Percentiles rank a stretch among this genome's conserved stretches.
These are phyloP conservation scores for Chaetodon trifasciatus DNA, from an alignment of 2,797 vertebrate species.

Conservation along the genomic window DNA sequence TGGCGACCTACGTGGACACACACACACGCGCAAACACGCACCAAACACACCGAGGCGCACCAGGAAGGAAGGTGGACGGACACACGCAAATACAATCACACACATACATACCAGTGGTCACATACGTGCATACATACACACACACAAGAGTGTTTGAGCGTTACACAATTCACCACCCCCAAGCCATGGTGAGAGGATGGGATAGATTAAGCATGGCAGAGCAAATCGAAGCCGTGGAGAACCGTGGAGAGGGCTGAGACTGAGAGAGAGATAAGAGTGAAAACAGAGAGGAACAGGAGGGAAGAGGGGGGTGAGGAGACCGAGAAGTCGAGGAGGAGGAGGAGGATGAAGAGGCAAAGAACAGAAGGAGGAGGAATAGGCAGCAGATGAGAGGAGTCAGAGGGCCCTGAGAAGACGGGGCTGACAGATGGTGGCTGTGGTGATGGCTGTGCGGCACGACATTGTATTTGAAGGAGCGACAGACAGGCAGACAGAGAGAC, in stretches of 20 bases:
- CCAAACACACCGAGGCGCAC: constrained; percentile 5
- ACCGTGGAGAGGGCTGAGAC: constrained; percentile 70
- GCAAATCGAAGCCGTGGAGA: constrained; percentile 78
- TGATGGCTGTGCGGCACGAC: constrained; percentile 79
- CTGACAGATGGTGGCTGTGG: constrained; percentile 84
- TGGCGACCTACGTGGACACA: constrained; percentile 91
- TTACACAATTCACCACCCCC: constrained; percentile 80
- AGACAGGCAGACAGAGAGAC: constrained; percentile 82
- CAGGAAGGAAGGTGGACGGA: not conserved
- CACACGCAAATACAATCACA: constrained; percentile 40
- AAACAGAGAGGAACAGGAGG: constrained; percentile 34
- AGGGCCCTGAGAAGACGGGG: constrained; percentile 73
- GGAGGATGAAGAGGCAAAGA: constrained; percentile 70
- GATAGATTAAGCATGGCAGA: constrained; percentile 81
- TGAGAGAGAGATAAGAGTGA: constrained; percentile 64
- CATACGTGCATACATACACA: constrained; percentile 73
- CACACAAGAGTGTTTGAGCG: constrained; percentile 77
- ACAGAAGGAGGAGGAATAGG: constrained; percentile 67
- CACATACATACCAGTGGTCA: constrained; percentile 74
- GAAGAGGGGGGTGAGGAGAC: constrained; percentile 37
- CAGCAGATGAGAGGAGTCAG: constrained; percentile 77
- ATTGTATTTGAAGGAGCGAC: constrained; percentile 79
- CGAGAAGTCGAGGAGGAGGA: constrained; percentile 43
- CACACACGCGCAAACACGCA: constrained; percentile 38
- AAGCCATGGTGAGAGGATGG: constrained; percentile 81